Evolutionary conservation across 2,113 vertebrate genomes (phyloP).

Genomic region (Bubalus kerabau): DNA sequence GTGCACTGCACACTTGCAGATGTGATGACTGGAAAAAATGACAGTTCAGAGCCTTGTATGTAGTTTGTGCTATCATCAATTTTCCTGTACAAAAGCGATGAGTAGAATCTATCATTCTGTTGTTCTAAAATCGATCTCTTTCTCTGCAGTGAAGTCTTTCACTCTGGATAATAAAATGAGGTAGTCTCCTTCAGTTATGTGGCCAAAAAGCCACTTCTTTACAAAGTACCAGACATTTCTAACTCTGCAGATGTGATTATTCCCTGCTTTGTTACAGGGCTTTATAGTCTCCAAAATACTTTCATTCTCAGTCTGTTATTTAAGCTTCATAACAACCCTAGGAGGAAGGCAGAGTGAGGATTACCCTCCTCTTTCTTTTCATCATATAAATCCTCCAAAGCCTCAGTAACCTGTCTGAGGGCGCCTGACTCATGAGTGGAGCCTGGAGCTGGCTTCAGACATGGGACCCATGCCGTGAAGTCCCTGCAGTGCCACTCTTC

Average conservation of each 20-base stretch:
- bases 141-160: not conserved
- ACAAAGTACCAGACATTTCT: not conserved
- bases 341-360: not conserved
- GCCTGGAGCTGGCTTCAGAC: not conserved
- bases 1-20: not conserved
- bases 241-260: not conserved
- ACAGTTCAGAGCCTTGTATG: not conserved
- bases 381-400: not conserved
- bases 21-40: not conserved
- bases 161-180: not conserved
- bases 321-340: not conserved
- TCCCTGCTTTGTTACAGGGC: not conserved
- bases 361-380: not conserved
- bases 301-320: not conserved
- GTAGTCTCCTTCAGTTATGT: not conserved
- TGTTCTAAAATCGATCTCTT: not conserved
- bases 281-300: not conserved
- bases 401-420: not conserved
- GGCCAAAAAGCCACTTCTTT: not conserved
- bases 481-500: not conserved
- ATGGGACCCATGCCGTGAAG: not conserved
- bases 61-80: constrained; percentile 15
- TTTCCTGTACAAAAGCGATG: not conserved
- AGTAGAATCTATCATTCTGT: not conserved
- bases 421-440: not conserved